phyloP scores from a whole-genome alignment of 2,113 vertebrate genomes.

The Ptilonorhynchus violaceus region DNA sequence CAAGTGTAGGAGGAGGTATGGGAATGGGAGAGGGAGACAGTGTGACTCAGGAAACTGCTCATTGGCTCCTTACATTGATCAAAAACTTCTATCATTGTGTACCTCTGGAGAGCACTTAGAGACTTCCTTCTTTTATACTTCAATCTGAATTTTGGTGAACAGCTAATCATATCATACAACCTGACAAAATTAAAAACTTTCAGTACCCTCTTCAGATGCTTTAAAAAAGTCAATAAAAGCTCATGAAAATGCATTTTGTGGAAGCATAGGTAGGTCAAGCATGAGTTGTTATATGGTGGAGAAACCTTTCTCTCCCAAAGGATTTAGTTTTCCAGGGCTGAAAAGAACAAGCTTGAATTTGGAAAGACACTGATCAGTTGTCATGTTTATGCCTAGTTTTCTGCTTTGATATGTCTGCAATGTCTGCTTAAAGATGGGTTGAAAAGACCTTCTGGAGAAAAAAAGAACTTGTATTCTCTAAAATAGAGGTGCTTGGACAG shows the following conservation, averaged over 20 bases:
- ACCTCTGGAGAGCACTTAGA: background rate
- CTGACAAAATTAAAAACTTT: background rate
- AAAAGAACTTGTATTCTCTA: background rate
- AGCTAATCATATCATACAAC: background rate
- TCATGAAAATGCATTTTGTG: background rate
- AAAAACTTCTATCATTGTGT: background rate
- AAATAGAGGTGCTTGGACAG: background rate
- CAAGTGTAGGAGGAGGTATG: background rate
- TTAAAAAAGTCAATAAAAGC: background rate
- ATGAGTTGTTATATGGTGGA: background rate
- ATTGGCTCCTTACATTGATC: accelerated
- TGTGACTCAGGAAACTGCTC: background rate
- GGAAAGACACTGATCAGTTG: background rate
- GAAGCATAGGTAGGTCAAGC: background rate
- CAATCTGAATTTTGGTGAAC: background rate
- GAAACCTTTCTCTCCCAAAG: background rate
- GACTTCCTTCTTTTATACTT: background rate
- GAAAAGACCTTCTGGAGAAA: background rate
- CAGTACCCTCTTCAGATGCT: background rate
- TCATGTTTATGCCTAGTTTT: background rate
- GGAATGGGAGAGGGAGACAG: background rate
- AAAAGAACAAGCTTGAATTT: background rate
- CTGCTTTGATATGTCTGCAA: background rate
- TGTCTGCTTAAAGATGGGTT: background rate
- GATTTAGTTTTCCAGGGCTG: background rate